Percentiles rank a stretch among this genome's conserved stretches.
Evolutionary conservation across 2,888 invertebrate species (phyloP).

Genomic region (Euclidia mi): DNA sequence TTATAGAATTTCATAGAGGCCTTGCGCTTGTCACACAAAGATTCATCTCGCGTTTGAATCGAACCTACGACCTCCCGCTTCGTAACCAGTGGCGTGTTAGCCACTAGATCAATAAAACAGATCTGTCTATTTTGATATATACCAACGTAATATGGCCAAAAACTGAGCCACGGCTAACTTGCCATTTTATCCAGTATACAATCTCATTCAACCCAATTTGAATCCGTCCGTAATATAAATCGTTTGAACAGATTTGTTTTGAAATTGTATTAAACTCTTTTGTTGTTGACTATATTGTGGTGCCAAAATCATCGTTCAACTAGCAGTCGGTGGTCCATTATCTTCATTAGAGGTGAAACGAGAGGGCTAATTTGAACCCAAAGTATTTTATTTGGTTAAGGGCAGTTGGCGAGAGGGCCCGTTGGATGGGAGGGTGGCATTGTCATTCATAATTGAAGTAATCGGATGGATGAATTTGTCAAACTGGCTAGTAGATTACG

Average conservation of each 20-base stretch:
- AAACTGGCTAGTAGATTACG: no score
- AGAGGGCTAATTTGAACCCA: slow-evolving; percentile 75
- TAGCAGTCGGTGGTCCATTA: slow-evolving; percentile 70
- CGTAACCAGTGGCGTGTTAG: no score
- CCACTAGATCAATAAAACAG: no score
- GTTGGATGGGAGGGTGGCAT: slow-evolving; percentile 61
- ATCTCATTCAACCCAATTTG: slow-evolving; percentile 1
- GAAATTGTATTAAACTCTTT: slow-evolving; percentile 15
- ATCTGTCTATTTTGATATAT: no score
- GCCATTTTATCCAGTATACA: no score
- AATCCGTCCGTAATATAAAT: neutral
- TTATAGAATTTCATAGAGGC: no score
- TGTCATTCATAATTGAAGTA: slow-evolving; percentile 41
- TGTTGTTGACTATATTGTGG: slow-evolving; percentile 17
- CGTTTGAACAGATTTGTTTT: neutral
- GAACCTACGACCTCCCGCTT: no score
- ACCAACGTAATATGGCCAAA: no score
- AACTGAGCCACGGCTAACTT: no score
- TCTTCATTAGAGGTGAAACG: slow-evolving; percentile 79
- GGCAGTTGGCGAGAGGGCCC: slow-evolving; percentile 49
- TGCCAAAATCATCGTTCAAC: slow-evolving; percentile 10
- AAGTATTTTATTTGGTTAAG: slow-evolving; percentile 69
- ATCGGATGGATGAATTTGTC: neutral
- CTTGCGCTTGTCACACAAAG: no score
- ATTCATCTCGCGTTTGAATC: no score